Conservation (phyloP, 2,797 vertebrate genomes). For the Acrocephalus scirpaceus region DNA sequence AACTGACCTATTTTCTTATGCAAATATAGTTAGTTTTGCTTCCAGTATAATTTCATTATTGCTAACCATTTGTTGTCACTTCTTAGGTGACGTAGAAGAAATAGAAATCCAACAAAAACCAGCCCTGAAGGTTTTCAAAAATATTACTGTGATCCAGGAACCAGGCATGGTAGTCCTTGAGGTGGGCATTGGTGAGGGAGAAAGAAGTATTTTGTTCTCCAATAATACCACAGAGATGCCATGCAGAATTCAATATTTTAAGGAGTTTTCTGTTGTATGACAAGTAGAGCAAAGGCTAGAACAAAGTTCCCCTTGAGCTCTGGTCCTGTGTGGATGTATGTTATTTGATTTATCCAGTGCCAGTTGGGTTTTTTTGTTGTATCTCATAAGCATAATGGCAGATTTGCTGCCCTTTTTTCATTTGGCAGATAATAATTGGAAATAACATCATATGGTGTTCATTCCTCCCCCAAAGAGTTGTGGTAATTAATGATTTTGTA, state of each 20-base stretch:
- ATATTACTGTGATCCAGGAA: slow-evolving; percentile 90
- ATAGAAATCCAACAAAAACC: slow-evolving; percentile 90
- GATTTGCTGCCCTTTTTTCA: not conserved
- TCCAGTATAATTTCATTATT: not conserved
- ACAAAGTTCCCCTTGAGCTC: not conserved
- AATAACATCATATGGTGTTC: not conserved
- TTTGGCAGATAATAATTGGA: not conserved
- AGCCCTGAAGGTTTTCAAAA: slow-evolving; percentile 90
- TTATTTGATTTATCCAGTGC: not conserved
- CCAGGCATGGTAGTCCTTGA: slow-evolving; percentile 90
- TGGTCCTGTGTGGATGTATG: not conserved
- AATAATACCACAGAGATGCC: not conserved
- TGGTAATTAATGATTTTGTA: not conserved
- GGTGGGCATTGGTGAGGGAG: slow-evolving; percentile 74
- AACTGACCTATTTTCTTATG: not conserved
- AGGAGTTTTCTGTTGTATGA: not conserved
- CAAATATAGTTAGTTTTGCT: not conserved
- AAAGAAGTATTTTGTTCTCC: not conserved
- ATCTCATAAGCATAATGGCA: not conserved
- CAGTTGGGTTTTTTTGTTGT: not conserved
- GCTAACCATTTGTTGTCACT: not conserved
- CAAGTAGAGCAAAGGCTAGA: not conserved
- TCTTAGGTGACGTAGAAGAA: slow-evolving; percentile 91
- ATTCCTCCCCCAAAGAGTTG: not conserved
- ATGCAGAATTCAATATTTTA: not conserved